phyloP scores from a whole-genome alignment of 64 coral and sea anemone species.

The Montipora cactus region DNA sequence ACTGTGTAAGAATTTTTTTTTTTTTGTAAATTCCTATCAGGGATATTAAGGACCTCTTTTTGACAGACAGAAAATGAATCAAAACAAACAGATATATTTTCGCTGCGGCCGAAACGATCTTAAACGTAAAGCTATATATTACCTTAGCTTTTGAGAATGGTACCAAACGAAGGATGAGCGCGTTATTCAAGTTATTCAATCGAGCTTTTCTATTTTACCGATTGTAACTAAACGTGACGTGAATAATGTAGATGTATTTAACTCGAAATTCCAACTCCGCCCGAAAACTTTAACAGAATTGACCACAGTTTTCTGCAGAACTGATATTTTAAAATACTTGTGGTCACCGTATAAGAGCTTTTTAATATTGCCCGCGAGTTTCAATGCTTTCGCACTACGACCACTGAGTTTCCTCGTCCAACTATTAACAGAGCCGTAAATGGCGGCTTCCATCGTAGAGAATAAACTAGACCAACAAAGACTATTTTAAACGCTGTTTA shows the following conservation, averaged over 20 bases:
- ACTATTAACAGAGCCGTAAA: not conserved
- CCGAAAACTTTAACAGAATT: constrained; percentile 1
- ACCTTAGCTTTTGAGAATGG: not conserved
- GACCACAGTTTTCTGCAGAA: constrained; percentile 11
- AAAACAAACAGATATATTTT: constrained; percentile 34
- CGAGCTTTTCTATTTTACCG: not conserved
- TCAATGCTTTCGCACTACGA: not conserved
- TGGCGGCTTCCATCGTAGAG: not conserved
- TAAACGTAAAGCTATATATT: not conserved
- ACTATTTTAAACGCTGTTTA: not conserved
- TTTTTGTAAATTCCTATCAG: not conserved
- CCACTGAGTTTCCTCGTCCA: not conserved
- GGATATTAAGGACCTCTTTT: not conserved
- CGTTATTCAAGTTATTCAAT: not conserved
- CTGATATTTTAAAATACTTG: constrained; percentile 41
- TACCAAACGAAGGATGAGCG: not conserved
- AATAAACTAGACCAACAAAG: not conserved
- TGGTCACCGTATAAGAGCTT: constrained; percentile 13
- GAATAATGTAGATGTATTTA: not conserved
- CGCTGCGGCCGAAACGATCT: not conserved
- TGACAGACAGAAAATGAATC: not conserved
- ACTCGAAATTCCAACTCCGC: not conserved
- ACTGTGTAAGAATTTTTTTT: no score
- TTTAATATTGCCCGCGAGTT: constrained; percentile 7
- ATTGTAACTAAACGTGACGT: constrained; percentile 3